Evolutionary conservation across 1,140 invertebrate genomes (phyloP).

Genomic region (Pseudomyrmex gracilis): DNA sequence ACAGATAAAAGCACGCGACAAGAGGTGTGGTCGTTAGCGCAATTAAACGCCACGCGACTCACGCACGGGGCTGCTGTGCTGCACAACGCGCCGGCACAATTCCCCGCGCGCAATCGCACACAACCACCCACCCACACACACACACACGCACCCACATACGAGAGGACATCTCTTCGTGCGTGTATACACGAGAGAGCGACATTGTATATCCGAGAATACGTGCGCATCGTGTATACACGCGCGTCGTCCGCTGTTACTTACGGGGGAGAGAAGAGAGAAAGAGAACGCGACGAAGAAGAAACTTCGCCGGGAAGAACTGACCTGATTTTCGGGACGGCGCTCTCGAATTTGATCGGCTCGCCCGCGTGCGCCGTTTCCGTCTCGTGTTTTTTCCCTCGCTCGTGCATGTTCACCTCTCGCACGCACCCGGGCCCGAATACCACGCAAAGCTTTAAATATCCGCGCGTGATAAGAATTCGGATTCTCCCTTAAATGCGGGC

Average conservation of each 20-base stretch:
- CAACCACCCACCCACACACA: too few species aligned
- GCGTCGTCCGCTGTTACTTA: too few species aligned
- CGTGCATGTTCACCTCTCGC: slow-evolving; percentile 44
- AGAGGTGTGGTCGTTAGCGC: slow-evolving; percentile 14
- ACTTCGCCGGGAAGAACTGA: slow-evolving; percentile 62
- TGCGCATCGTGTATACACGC: neutral
- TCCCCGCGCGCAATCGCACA: neutral
- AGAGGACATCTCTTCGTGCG: too few species aligned
- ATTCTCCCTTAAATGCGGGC: neutral
- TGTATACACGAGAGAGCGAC: neutral
- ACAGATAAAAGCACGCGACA: neutral
- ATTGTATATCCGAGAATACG: neutral
- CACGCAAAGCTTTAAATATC: slow-evolving; percentile 4
- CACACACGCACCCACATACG: too few species aligned
- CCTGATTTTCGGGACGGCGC: slow-evolving; percentile 77
- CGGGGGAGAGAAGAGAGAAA: neutral
- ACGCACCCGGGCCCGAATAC: slow-evolving; percentile 57
- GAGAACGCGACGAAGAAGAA: slow-evolving; percentile 27
- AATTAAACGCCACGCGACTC: slow-evolving; percentile 1
- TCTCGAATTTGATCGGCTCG: slow-evolving; percentile 72
- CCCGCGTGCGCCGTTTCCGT: slow-evolving; percentile 32
- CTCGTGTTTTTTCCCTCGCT: slow-evolving; percentile 52
- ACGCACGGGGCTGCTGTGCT: neutral
- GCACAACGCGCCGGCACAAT: neutral
- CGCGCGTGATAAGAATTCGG: too few species aligned